Evolutionary conservation across 2,113 vertebrate species (phyloP), one percentile per base, ranked within the genome.

Genomic region (Cryptomyrus ogoouensis): DNA sequence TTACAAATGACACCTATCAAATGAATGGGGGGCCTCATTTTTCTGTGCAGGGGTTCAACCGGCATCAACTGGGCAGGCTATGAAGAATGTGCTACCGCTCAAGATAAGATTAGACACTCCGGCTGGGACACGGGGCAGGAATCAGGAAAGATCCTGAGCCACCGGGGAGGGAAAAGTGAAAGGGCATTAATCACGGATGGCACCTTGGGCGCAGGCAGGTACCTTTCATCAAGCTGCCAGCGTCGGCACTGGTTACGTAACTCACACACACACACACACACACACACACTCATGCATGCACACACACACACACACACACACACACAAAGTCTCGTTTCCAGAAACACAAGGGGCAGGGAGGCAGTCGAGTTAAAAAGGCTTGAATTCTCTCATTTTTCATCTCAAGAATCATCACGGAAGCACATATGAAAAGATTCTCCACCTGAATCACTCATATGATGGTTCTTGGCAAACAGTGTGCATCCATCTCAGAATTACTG

Each of bases 171-270:
- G 53, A 46, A 62, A 62, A 19, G 39, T 47, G 58, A 35, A 70
- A 44, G 35, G 56, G 42, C 44, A 70, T 88, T 62, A 88, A 70
- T 88, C 87, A 88, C n/a, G n/a, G 31, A n/a, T 35, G 49, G 27
- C 87, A 42, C 87, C 17, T 21, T n/a, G 56, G 56, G 39, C 13
- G 13, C 19, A 47, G 12, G 87, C 35, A 88, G 56, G 56, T 47
- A 88, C 35, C 87, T 66, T 66, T 39, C 12, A 77, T 77, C 70
- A 77, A 35, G 10, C 31, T 77, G 70, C 70, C 70, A 77, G 31
- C 31, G 1, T 77, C 1, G 31, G 31, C 70, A 42, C 35, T 80
- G 74, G 17, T 80, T 80, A 80, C 13, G 6, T 17, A 80, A 80
- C 35, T 42, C 74, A 17, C 74, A 35, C 35, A 13, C n/a, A 31